A percentile compares a stretch with the other conserved stretches of the same genome.
Conservation (phyloP, 30 jellyfish, hydroid and myxozoan species). For the Hydractinia echinata region DNA sequence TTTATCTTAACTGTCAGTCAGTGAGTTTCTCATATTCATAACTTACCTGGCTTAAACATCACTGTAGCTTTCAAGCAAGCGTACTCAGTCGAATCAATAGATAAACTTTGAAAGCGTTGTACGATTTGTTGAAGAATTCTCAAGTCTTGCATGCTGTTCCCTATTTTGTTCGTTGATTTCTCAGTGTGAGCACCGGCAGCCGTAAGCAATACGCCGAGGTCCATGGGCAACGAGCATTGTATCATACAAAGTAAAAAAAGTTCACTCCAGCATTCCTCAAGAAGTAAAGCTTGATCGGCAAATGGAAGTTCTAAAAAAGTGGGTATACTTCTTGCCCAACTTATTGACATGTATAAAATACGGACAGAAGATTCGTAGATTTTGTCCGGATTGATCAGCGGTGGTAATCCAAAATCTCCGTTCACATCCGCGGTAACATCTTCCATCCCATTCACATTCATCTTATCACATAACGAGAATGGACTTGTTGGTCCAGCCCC, state of each 20-base stretch:
- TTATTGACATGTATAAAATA: constrained; percentile 83
- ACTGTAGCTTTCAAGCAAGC: constrained; percentile 97
- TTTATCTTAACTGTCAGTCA: too few species aligned
- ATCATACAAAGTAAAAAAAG: constrained; percentile 85
- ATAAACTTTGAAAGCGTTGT: constrained; percentile 88
- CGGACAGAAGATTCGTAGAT: constrained; percentile 95
- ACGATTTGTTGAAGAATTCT: constrained; percentile 90
- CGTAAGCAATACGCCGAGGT: constrained; percentile 84
- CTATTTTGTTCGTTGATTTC: constrained; percentile 72
- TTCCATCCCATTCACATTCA: constrained; percentile 59
- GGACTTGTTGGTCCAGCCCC: constrained; percentile 46
- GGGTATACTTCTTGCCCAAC: constrained; percentile 99
- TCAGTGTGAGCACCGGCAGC: constrained; percentile 90
- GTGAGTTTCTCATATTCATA: neutral
- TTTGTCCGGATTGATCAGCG: constrained; percentile 89
- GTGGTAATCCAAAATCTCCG: constrained; percentile 74
- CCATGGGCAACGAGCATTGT: constrained; percentile 91
- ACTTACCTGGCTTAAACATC: constrained; percentile 91
- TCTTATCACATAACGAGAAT: constrained; percentile 56
- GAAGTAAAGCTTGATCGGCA: constrained; percentile 90
- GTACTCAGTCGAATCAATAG: constrained; percentile 93
- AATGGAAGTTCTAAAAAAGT: constrained; percentile 96
- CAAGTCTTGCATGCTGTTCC: constrained; percentile 85
- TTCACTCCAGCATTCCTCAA: constrained; percentile 99
- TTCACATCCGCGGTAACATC: constrained; percentile 39